phyloP scores from a whole-genome alignment of 2,888 invertebrate genomes.

The Philaethria dido region DNA sequence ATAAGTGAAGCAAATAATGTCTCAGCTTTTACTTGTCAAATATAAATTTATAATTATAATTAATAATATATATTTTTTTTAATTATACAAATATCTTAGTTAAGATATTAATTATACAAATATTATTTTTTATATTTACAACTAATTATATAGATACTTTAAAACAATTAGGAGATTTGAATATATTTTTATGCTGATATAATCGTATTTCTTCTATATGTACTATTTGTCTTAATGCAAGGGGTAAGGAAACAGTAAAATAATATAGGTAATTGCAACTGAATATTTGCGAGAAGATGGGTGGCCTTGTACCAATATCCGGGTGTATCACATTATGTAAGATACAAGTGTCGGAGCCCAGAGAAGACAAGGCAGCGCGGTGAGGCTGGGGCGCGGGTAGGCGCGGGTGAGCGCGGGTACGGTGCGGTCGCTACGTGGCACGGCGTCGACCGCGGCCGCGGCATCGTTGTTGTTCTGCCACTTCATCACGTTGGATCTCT shows the following conservation, averaged over 20 bases:
- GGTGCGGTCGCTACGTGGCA: conserved; percentile 40
- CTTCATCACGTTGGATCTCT: conserved; percentile 27
- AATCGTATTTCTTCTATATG: no score
- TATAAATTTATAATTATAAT: no score
- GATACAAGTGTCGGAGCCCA: conserved; percentile 54
- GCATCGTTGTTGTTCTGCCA: conserved; percentile 17
- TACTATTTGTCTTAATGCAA: conserved; percentile 28
- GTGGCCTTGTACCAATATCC: conserved; percentile 73
- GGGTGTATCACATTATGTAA: conserved; percentile 72
- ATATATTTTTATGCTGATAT: no score
- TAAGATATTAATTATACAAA: no score
- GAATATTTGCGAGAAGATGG: conserved; percentile 54
- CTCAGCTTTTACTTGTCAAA: no score
- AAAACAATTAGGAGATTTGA: no score
- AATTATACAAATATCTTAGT: no score
- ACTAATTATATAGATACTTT: no score
- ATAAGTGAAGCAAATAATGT: no score
- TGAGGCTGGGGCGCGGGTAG: conserved; percentile 31
- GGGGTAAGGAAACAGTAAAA: not conserved
- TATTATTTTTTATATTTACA: no score
- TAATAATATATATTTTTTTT: no score
- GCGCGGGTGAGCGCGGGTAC: conserved; percentile 36
- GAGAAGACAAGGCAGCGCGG: conserved; percentile 41
- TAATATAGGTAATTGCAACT: conserved; percentile 48
- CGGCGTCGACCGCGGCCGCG: conserved; percentile 29